These are phyloP conservation scores for Ophiodon elongatus DNA, from an alignment of 2,113 vertebrate species.

Conservation along the genomic window DNA sequence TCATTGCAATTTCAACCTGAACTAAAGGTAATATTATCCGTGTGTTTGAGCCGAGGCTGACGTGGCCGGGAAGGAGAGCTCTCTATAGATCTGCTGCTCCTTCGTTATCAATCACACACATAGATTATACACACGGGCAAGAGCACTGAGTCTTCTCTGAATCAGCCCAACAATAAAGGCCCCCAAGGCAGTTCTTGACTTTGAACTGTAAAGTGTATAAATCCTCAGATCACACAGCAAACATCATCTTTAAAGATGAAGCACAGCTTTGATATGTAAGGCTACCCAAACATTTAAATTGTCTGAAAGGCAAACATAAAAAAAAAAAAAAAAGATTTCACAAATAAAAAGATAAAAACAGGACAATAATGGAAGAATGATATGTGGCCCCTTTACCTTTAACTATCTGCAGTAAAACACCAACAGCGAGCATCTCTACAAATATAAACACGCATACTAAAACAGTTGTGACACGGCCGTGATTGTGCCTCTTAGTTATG, in stretches of 20 bases:
- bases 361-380: background rate
- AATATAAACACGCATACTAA: background rate
- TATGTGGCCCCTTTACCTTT: background rate
- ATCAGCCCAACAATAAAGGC: conserved; percentile 13
- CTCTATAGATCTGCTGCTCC: conserved; percentile 2
- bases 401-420: conserved; percentile 6
- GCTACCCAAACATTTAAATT: conserved; percentile 10
- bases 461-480: background rate
- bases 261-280: conserved; percentile 19
- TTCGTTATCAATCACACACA: background rate
- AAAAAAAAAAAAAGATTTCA: background rate
- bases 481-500: conserved; percentile 24
- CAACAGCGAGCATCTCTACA: background rate
- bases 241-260: conserved; percentile 18
- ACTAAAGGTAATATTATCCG: conserved; percentile 8
- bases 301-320: background rate
- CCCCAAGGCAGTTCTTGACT: conserved; percentile 12
- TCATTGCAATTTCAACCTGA: conserved; percentile 39
- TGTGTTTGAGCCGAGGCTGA: conserved; percentile 4
- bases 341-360: background rate
- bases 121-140: background rate
- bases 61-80: conserved; percentile 12
- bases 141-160: conserved; percentile 1
- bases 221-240: conserved; percentile 50
- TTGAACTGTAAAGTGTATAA: conserved; percentile 18